Conservation (phyloP, 2,888 invertebrate species). For the Julus scanicus region DNA sequence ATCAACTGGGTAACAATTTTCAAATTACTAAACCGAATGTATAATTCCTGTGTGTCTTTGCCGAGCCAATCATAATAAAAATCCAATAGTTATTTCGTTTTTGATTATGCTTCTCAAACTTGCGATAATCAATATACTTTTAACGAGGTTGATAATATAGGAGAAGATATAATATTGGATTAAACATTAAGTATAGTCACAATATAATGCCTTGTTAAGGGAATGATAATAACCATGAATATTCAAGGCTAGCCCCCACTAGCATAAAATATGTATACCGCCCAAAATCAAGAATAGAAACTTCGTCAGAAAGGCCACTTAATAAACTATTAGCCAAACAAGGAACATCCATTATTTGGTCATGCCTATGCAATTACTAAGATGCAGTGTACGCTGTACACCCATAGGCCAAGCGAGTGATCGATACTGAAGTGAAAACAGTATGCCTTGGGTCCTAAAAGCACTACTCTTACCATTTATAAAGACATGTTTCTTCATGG, state of each 20-base stretch:
- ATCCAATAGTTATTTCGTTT: no score
- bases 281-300: conserved; percentile 1
- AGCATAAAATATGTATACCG: background rate
- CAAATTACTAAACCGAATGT: no score
- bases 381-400: background rate
- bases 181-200: background rate
- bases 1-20: no score
- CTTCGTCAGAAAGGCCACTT: conserved; percentile 27
- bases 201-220: background rate
- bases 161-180: no score
- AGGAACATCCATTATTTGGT: conserved; percentile 28
- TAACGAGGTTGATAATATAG: no score
- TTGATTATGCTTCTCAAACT: no score
- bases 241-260: background rate
- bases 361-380: background rate
- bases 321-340: conserved; percentile 30
- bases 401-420: background rate
- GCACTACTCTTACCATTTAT: background rate
- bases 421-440: background rate
- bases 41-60: no score
- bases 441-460: background rate
- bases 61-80: no score
- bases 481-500: conserved; percentile 12
- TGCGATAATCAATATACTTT: no score
- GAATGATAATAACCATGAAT: background rate